These are phyloP conservation scores for Pelodiscus sinensis DNA, from an alignment of 2,113 vertebrate genomes.

Conservation along the genomic window DNA sequence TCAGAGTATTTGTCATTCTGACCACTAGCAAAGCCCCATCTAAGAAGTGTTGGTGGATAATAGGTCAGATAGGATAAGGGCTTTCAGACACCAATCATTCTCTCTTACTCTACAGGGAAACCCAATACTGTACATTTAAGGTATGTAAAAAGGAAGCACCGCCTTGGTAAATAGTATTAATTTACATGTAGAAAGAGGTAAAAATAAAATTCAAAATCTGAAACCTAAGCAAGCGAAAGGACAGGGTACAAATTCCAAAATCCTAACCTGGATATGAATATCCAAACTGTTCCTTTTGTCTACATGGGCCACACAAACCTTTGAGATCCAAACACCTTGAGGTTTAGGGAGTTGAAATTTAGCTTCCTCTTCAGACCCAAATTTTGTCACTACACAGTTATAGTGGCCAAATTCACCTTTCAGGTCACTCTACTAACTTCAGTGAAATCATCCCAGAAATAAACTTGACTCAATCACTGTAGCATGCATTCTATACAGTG, in stretches of 20 bases:
- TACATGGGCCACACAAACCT: not conserved
- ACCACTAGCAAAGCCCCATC: not conserved
- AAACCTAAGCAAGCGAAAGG: not conserved
- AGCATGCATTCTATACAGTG: not conserved
- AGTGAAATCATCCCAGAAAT: not conserved
- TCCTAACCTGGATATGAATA: not conserved
- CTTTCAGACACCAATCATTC: not conserved
- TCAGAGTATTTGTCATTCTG: constrained; percentile 12
- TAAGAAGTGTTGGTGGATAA: not conserved
- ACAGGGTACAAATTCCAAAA: fast-evolving
- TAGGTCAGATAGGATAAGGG: not conserved
- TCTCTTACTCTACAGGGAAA: not conserved
- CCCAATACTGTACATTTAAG: not conserved
- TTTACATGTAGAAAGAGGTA: not conserved
- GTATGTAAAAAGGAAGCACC: not conserved
- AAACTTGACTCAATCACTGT: not conserved
- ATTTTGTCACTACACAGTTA: not conserved
- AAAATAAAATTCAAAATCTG: not conserved
- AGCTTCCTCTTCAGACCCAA: not conserved
- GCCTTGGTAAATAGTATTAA: not conserved
- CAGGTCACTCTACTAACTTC: not conserved
- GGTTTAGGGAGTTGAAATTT: not conserved
- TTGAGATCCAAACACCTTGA: not conserved
- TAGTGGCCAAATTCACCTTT: not conserved
- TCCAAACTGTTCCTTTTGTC: not conserved